These are phyloP conservation scores for Sturmia bella DNA, from an alignment of 2,888 invertebrate species.

Conservation along the genomic window DNA sequence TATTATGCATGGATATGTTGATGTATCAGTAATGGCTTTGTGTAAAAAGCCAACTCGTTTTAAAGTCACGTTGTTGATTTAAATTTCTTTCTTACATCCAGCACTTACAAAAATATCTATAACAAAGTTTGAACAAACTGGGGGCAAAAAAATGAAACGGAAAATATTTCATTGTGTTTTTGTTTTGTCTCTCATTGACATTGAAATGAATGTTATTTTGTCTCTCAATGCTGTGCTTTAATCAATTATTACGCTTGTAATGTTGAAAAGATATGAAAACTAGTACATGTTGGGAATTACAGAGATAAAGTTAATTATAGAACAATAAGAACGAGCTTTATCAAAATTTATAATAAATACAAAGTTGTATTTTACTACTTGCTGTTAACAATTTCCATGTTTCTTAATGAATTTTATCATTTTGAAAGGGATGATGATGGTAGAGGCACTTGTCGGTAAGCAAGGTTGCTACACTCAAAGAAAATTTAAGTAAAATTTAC, in stretches of 20 bases:
- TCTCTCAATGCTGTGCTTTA: conserved; percentile 7
- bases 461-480: too few relatives aligned
- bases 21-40: neutral
- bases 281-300: conserved; percentile 1
- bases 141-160: neutral
- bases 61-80: conserved; percentile 54
- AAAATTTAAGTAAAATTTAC: too few relatives aligned
- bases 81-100: conserved; percentile 37
- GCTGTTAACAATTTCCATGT: too few relatives aligned
- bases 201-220: conserved; percentile 43
- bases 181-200: conserved; percentile 41
- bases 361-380: too few relatives aligned
- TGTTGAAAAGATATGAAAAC: conserved; percentile 5
- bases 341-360: too few relatives aligned
- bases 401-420: too few relatives aligned
- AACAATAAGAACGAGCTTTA: neutral
- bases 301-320: neutral
- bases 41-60: conserved; percentile 39
- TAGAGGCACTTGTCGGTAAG: too few relatives aligned
- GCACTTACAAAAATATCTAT: conserved; percentile 1
- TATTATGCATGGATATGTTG: conserved; percentile 1
- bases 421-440: too few relatives aligned
- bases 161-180: neutral
- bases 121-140: neutral
- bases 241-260: neutral